Percentiles rank a stretch among this genome's conserved stretches.
phyloP scores from a whole-genome alignment of 2,113 vertebrate species.

The Odontophorus gujanensis region DNA sequence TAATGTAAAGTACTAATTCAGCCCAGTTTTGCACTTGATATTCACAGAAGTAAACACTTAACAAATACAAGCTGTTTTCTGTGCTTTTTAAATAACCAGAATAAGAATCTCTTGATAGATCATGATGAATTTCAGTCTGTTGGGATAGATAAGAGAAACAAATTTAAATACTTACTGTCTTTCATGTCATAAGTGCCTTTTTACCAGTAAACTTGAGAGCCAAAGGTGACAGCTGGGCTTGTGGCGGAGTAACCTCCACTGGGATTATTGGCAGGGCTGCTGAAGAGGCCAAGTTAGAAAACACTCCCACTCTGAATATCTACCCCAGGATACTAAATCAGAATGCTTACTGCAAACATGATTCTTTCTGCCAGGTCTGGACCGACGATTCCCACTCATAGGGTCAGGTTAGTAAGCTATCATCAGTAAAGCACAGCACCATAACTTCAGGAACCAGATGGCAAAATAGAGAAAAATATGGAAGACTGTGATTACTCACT shows the following conservation, averaged over 20 bases:
- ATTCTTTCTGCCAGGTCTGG: background rate
- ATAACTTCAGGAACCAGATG: background rate
- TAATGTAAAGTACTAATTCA: background rate
- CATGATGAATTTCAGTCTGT: background rate
- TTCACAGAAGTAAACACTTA: background rate
- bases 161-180: background rate
- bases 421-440: background rate
- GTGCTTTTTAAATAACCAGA: background rate
- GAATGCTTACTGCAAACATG: background rate
- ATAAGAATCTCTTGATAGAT: background rate
- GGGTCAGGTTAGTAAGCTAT: background rate
- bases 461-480: background rate
- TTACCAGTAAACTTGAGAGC: background rate
- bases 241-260: background rate
- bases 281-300: background rate
- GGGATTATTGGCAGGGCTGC: background rate
- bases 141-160: background rate
- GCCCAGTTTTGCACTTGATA: background rate
- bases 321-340: background rate
- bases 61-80: slow-evolving; percentile 21
- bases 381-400: background rate
- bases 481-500: background rate
- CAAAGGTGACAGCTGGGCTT: background rate
- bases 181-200: background rate
- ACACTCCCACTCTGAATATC: background rate